Base-by-base conservation (phyloP, 2,888 invertebrate genomes). In the Patella caerulea region DNA sequence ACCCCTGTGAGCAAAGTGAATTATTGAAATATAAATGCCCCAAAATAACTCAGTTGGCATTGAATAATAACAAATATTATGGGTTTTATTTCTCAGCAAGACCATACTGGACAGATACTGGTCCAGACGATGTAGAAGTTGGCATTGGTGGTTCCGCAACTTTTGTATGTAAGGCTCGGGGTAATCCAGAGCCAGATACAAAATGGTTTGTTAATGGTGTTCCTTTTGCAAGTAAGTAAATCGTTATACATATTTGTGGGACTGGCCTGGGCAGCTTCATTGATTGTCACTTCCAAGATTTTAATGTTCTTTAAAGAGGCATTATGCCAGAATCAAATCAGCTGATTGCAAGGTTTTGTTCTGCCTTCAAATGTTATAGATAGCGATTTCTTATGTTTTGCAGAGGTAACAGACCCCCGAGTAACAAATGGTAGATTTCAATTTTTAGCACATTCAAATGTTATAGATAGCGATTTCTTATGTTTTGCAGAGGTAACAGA, bases 121-220 rank as follows among this genome's bases (percentile, higher is more conserved):
- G 45, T 45, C 99, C 99, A 0, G 95, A 96, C 90, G 94, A 96
- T 85, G 94, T 95, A 80, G 96, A 96, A 89, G 95, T 95, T 52
- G 96, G 98, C 12, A 98, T 98, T 92, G 97, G 96, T 79, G 98
- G 98, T 92, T 95, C 95, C 0, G 96, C 96, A 0, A 94, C 94
- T 87, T 96, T 99, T 90, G 93, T 93, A 78, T 99, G 99, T 92
- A 94, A 95, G 86, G 99, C 98, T 0, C 94, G 94, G 73, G 99
- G 98, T 77, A 95, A 95, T 7, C 99, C 99, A 0, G 94, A 95
- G 82, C 99, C 99, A 0, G 78, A 77, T 86, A 96, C 98, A 86
- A 95, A 96, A 84, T 99, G 99, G 99, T 97, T 97, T 83, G 95
- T 98, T 92, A 98, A 99, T 93, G 98, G 99, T 72, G 94, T 95